Evolutionary conservation across 2,888 invertebrate species (phyloP).

Genomic region (Eilema sororculum): DNA sequence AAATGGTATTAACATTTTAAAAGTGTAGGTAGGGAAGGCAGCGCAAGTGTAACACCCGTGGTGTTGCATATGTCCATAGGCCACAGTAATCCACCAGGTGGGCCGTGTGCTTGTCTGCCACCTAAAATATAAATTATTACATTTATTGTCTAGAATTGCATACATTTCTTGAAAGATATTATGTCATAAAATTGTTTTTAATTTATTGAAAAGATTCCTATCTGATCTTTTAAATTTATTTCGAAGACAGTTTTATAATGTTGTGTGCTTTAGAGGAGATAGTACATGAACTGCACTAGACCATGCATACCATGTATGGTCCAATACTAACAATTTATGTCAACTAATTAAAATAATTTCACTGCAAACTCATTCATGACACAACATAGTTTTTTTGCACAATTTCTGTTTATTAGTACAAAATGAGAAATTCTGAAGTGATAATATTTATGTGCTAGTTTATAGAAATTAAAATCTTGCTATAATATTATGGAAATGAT

Average conservation of each 20-base stretch:
- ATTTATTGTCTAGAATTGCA: neutral
- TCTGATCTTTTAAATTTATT: neutral
- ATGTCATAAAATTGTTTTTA: neutral
- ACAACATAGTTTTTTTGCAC: neutral
- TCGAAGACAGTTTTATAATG: neutral
- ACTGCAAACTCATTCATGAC: neutral
- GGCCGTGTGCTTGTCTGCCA: no score
- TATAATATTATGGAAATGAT: neutral
- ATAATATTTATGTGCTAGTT: neutral
- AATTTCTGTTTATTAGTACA: neutral
- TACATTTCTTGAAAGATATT: neutral
- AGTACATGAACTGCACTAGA: neutral
- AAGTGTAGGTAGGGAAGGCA: no score
- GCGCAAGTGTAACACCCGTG: no score
- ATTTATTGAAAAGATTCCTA: neutral
- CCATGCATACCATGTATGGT: neutral
- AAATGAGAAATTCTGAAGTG: neutral
- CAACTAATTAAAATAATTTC: neutral
- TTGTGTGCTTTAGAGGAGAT: neutral
- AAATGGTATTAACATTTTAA: neutral
- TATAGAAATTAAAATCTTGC: neutral
- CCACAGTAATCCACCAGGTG: no score
- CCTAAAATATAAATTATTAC: neutral
- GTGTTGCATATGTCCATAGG: no score
- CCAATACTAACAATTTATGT: no score